phyloP scores from a whole-genome alignment of 2,888 invertebrate genomes.

The Pinctada fucata region DNA sequence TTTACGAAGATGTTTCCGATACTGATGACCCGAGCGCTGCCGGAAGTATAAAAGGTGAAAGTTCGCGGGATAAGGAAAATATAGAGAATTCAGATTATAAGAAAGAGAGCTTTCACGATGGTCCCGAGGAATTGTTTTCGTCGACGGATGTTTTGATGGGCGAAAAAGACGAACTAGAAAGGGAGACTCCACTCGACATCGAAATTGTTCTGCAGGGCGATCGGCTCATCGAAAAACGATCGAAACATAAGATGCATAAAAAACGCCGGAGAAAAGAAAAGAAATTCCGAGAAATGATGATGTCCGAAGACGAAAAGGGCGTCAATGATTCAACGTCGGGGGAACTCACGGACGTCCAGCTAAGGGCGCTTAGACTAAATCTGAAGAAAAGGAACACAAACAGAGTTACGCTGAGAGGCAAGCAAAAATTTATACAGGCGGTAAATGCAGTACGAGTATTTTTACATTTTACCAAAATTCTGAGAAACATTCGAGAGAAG shows the following conservation, averaged over 20 bases:
- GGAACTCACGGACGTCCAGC: constrained; percentile 44
- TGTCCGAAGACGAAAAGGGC: not conserved
- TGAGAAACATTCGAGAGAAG: constrained; percentile 39
- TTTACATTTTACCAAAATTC: constrained; percentile 46
- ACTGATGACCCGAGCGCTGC: constrained; percentile 23
- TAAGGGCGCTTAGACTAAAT: constrained; percentile 48
- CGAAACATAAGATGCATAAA: constrained; percentile 51
- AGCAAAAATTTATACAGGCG: constrained; percentile 47
- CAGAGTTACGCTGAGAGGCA: constrained; percentile 42
- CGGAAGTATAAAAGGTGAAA: constrained; percentile 40
- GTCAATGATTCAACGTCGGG: constrained; percentile 19
- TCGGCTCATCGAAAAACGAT: constrained; percentile 46
- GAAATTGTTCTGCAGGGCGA: constrained; percentile 51
- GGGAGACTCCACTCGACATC: constrained; percentile 42
- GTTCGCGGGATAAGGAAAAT: not conserved
- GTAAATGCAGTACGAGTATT: constrained; percentile 47
- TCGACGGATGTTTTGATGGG: constrained; percentile 38
- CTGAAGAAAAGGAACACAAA: constrained; percentile 41
- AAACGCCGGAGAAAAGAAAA: constrained; percentile 48
- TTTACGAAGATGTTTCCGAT: constrained; percentile 28
- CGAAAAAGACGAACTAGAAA: constrained; percentile 36
- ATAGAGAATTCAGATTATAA: not conserved
- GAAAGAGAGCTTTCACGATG: not conserved
- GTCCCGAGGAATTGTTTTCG: constrained; percentile 19
- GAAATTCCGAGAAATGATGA: constrained; percentile 33